phyloP scores from a whole-genome alignment of 2,797 vertebrate genomes.

The Chloroceryle amazona region DNA sequence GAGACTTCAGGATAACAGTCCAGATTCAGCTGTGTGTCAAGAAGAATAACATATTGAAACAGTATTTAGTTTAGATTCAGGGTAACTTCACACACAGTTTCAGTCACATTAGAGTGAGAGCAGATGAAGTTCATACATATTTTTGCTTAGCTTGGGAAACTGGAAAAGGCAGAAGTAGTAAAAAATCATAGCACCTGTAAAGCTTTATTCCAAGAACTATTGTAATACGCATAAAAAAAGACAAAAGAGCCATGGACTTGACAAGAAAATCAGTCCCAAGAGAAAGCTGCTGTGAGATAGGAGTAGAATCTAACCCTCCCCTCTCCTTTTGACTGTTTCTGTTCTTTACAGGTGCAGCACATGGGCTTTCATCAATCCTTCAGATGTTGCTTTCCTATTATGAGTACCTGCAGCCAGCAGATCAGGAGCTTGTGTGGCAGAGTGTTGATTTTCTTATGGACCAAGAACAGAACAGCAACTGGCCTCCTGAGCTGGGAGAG shows the following conservation, averaged over 20 bases:
- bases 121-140: not conserved
- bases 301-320: not conserved
- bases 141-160: not conserved
- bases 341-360: constrained; percentile 85
- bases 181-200: not conserved
- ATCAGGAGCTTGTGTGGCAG: constrained; percentile 91
- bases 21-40: not conserved
- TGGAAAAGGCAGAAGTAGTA: not conserved
- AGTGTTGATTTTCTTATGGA: constrained; percentile 93
- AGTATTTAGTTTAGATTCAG: not conserved
- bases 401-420: constrained; percentile 86
- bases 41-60: not conserved
- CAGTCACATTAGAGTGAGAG: not conserved
- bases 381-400: constrained; percentile 93
- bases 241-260: not conserved
- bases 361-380: constrained; percentile 91
- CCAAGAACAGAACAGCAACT: constrained; percentile 93
- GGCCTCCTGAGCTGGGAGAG: constrained; percentile 91
- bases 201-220: not conserved
- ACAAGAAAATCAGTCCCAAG: not conserved
- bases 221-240: not conserved
- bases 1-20: not conserved
- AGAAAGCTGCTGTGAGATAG: not conserved
- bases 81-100: not conserved
- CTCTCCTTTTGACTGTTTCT: not conserved